Base-by-base conservation (phyloP, 2,113 vertebrate species). In the Tyrannus savana region DNA sequence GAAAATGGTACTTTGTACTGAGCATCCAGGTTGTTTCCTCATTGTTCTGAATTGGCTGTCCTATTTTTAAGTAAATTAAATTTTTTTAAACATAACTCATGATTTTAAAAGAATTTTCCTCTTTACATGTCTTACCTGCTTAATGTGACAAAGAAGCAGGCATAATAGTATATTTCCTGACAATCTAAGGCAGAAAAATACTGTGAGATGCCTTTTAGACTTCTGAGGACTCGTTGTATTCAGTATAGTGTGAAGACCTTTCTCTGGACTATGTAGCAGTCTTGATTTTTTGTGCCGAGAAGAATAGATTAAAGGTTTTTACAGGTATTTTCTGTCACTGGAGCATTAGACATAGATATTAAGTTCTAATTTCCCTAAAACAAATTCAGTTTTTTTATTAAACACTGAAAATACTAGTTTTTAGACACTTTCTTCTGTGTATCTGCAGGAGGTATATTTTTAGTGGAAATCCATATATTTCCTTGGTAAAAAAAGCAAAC, bases 221-320 rank as follows among this genome's bases (percentile, higher is more conserved):
- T 68, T 77, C 39, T 87, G 63, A 50, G 3, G 19, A 46, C 5
- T 6, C 63, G 14, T 53, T 91, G 10, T 69, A 6, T 47, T 42
- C 8, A 5, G 12, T 13, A 4, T 24, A 58, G 24, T 0, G 0
- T 49, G 50, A 87, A 80, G 22, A 16, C 22, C 5, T 47, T 7
- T 77, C 10, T 31, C 23, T 37, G 35, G 6, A 10, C 10, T 44
- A 3, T 58, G 30, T 62, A 67, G 41, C 10, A 35, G 16, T n/a
- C 47, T 60, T 59, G 31, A 1, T 12, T 78, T 82, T 60, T n/a
- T 79, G 24, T 87, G 39, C 27, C 68, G 22, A 78, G 23, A 33
- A 67, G 42, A 62, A 11, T 3, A 2, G 4, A 41, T 47, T 79
- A 62, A 71, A 80, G 33, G 8, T 64, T 93, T 91, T 78, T 21